Conservation (phyloP, 2,797 vertebrate genomes). For the Luscinia megarhynchos region DNA sequence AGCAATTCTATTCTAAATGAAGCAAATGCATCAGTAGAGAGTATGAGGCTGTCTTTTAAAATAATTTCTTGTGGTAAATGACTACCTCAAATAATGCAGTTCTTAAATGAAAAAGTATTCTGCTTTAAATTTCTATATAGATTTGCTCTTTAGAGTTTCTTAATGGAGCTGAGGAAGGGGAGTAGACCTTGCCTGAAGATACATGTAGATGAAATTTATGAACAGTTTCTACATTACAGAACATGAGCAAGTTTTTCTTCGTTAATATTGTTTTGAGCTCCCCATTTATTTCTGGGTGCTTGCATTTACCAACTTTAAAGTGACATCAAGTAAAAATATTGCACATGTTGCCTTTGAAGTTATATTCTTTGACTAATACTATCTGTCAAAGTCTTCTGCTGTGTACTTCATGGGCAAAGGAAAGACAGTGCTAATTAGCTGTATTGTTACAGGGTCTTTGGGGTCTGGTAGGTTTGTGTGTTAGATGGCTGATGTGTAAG, state of each 20-base stretch:
- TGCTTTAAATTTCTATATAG: background rate
- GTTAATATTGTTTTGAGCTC: background rate
- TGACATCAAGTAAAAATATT: background rate
- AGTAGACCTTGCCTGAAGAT: background rate
- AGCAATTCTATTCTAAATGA: background rate
- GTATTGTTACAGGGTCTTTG: background rate
- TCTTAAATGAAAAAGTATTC: background rate
- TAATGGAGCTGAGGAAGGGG: background rate
- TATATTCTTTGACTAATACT: background rate
- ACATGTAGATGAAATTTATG: background rate
- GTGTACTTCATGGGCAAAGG: background rate
- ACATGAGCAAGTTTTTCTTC: background rate
- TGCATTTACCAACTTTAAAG: background rate
- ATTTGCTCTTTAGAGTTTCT: background rate
- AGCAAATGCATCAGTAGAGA: background rate
- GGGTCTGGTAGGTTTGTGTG: background rate
- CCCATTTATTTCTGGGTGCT: background rate
- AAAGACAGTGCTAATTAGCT: background rate
- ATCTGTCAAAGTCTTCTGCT: background rate
- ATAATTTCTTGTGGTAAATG: background rate
- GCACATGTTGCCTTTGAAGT: background rate
- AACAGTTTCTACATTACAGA: background rate
- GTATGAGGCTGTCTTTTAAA: background rate
- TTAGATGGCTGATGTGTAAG: background rate
- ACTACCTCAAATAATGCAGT: background rate